phyloP scores from a whole-genome alignment of 1,140 invertebrate species.

The Rhizoglyphus robini region DNA sequence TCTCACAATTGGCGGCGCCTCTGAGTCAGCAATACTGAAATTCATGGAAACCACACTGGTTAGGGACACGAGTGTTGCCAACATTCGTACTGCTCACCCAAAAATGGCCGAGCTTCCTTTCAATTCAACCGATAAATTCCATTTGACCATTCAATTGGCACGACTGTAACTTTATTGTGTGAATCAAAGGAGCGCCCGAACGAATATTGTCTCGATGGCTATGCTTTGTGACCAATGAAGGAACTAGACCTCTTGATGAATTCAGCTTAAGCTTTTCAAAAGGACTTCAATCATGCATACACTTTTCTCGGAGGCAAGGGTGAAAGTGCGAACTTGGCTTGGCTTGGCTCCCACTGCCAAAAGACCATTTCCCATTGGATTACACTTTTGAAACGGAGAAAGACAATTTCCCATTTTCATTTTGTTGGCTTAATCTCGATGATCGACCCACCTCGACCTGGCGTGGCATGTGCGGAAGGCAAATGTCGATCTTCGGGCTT shows the following conservation, averaged over 20 bases:
- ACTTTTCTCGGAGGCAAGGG: conserved; percentile 44
- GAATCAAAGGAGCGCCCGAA: conserved; percentile 99
- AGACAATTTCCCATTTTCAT: conserved; percentile 33
- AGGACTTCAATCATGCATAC: conserved; percentile 42
- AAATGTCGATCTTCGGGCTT: conserved; percentile 31
- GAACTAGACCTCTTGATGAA: conserved; percentile 28
- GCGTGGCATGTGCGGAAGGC: conserved; percentile 30
- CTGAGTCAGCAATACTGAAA: conserved; percentile 86
- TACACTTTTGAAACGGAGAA: conserved; percentile 34
- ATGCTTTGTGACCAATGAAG: conserved; percentile 4
- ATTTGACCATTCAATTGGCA: conserved; percentile 34
- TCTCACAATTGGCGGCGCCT: conserved; percentile 60
- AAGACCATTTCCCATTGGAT: conserved; percentile 29
- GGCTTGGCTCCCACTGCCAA: conserved; percentile 25
- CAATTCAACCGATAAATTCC: conserved; percentile 44
- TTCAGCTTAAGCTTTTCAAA: conserved; percentile 36
- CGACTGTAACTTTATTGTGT: conserved; percentile 54
- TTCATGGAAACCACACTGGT: conserved; percentile 89
- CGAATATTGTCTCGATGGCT: conserved; percentile 84
- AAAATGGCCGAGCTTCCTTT: conserved; percentile 36
- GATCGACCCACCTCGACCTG: conserved; percentile 32
- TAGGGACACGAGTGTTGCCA: conserved; percentile 41
- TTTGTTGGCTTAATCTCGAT: conserved; percentile 38
- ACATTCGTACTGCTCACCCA: conserved; percentile 24
- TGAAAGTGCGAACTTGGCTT: conserved; percentile 43